Conservation (phyloP, 2,113 vertebrate genomes). For the Lasiurus borealis region DNA sequence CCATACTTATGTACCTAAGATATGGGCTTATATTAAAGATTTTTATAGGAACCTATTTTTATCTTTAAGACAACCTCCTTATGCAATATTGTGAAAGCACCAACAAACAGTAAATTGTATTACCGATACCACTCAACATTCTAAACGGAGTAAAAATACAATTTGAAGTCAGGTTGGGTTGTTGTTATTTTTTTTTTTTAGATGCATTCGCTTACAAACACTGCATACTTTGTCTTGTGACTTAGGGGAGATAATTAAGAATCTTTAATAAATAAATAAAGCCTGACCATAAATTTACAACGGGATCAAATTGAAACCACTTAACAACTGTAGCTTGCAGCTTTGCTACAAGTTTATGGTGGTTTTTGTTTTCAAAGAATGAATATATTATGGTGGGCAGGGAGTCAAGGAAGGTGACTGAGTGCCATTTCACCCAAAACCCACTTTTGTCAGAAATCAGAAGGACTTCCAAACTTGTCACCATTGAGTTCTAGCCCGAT, state of each 20-base stretch:
- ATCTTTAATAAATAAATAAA: conserved; percentile 24
- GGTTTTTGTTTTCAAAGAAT: neutral
- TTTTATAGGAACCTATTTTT: neutral
- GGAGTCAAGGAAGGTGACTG: neutral
- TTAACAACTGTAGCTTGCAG: neutral
- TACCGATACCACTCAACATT: neutral
- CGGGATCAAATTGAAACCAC: neutral
- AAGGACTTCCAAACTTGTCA: neutral
- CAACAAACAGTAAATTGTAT: neutral
- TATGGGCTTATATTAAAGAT: neutral
- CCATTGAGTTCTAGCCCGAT: neutral
- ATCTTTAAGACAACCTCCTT: neutral
- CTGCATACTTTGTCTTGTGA: neutral
- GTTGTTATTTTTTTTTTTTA: neutral
- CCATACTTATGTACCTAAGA: neutral
- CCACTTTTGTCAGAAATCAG: conserved; percentile 34
- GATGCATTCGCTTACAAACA: neutral
- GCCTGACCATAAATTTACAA: neutral
- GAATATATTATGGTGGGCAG: neutral
- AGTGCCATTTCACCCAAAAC: conserved; percentile 59
- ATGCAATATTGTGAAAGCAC: conserved; percentile 11
- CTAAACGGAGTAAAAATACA: neutral
- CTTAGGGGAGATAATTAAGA: neutral
- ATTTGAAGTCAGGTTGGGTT: neutral
- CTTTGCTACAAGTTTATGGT: neutral